Evolutionary conservation across 2,113 vertebrate genomes (phyloP).

Genomic region (Aspidoscelis tigris): DNA sequence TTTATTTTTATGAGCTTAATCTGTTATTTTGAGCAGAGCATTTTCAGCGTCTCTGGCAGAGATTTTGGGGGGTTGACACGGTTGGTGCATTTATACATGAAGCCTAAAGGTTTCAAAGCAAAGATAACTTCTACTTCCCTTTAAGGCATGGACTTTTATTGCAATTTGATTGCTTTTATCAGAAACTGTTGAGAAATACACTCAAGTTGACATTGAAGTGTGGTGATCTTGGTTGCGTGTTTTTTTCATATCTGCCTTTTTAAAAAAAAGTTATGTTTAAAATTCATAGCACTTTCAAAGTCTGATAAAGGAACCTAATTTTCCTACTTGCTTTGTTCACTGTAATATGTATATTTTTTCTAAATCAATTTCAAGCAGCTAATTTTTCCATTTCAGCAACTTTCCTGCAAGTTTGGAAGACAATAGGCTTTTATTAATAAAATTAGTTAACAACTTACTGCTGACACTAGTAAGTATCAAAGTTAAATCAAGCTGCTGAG

Average conservation of each 20-base stretch:
- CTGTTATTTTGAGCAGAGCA: conserved; percentile 4
- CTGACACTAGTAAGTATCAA: conserved; percentile 65
- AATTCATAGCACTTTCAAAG: conserved; percentile 77
- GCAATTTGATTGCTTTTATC: conserved; percentile 67
- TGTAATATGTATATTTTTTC: conserved; percentile 68
- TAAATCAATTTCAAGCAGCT: conserved; percentile 74
- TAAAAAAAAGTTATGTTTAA: conserved; percentile 73
- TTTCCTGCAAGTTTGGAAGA: conserved; percentile 65
- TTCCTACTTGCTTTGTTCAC: conserved; percentile 74
- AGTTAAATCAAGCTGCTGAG: conserved; percentile 72
- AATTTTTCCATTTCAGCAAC: conserved; percentile 77
- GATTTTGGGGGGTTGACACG: background rate
- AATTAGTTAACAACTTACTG: conserved; percentile 51
- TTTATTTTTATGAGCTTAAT: background rate
- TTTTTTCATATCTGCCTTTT: conserved; percentile 59
- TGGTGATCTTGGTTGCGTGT: conserved; percentile 70
- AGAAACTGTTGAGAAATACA: conserved; percentile 66
- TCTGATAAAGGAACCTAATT: conserved; percentile 78
- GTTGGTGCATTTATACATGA: conserved; percentile 3
- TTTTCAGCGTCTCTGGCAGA: background rate
- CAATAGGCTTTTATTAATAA: conserved; percentile 42
- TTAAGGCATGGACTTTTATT: conserved; percentile 57
- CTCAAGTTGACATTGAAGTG: conserved; percentile 75
- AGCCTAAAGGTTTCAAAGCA: conserved; percentile 8
- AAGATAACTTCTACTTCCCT: conserved; percentile 57